Percentiles rank a stretch among this genome's conserved stretches.
Evolutionary conservation across 2,888 invertebrate species (phyloP).

Genomic region (Coelopa pilipes): DNA sequence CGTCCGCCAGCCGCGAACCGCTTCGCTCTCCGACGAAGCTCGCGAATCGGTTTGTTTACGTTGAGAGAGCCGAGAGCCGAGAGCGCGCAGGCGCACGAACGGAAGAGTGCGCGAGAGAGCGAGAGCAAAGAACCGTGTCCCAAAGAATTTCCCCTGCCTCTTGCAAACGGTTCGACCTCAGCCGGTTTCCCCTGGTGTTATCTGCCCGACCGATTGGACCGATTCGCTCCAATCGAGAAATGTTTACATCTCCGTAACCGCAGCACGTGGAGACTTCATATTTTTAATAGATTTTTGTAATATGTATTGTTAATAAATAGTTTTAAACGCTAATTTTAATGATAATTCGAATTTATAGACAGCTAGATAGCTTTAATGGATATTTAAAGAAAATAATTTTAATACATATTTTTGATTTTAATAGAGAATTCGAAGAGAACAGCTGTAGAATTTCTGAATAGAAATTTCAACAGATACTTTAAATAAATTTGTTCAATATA

Average conservation of each 20-base stretch:
- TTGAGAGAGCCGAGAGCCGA: not conserved
- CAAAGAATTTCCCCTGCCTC: conserved; percentile 7
- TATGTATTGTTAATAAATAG: no score
- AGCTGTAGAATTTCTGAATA: no score
- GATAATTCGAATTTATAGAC: no score
- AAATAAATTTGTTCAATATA: no score
- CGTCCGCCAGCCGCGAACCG: not conserved
- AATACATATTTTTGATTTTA: no score
- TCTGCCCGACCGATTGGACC: not conserved
- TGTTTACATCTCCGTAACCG: not conserved
- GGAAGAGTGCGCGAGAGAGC: not conserved
- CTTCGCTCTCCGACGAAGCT: conserved; percentile 9
- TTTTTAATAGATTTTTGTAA: no score
- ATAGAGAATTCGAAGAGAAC: no score
- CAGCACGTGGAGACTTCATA: no score
- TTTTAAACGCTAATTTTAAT: no score
- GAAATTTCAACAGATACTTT: no score
- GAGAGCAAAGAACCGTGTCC: not conserved
- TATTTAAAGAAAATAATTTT: no score
- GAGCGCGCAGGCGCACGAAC: not conserved
- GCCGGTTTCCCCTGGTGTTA: not conserved
- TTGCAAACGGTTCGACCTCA: not conserved
- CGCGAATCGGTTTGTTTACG: conserved; percentile 15
- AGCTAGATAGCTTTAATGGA: no score
- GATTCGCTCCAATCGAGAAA: not conserved